Evolutionary conservation across 2,797 vertebrate species (phyloP).

Genomic region (Meriones psammophilus): DNA sequence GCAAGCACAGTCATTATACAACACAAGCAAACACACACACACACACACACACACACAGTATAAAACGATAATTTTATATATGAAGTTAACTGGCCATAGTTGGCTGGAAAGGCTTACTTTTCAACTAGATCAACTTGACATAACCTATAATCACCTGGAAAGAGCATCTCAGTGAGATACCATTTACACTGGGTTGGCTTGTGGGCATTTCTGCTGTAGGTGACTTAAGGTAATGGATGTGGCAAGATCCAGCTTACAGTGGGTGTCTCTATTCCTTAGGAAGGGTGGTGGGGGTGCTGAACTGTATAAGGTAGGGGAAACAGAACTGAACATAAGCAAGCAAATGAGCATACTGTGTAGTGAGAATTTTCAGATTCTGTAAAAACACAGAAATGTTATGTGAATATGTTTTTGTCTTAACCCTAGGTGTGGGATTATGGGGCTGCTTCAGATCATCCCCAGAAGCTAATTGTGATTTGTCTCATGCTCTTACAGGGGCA

Average conservation of each 20-base stretch:
- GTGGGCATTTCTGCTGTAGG: neutral
- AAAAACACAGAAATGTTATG: too few relatives aligned
- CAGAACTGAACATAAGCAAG: neutral
- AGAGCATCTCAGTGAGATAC: neutral
- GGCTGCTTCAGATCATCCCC: too few relatives aligned
- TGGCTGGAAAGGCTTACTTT: neutral
- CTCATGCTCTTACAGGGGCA: too few relatives aligned
- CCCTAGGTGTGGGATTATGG: too few relatives aligned
- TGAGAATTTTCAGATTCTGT: too few relatives aligned
- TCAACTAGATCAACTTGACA: neutral
- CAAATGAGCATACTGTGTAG: neutral
- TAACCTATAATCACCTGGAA: neutral
- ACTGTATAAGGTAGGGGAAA: neutral
- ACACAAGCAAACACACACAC: neutral
- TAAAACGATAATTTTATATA: neutral
- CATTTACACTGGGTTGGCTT: neutral
- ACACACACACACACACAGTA: neutral
- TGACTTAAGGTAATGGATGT: neutral
- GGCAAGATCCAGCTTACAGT: neutral
- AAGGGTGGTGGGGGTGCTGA: too few relatives aligned
- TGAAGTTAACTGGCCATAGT: neutral
- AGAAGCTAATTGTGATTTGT: too few relatives aligned
- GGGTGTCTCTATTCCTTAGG: neutral
- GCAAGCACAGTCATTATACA: neutral
- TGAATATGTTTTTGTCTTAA: too few relatives aligned